Percentiles rank a stretch among this genome's conserved stretches.
Conservation (phyloP, 2,888 invertebrate genomes). For the Tachystola acroxantha region DNA sequence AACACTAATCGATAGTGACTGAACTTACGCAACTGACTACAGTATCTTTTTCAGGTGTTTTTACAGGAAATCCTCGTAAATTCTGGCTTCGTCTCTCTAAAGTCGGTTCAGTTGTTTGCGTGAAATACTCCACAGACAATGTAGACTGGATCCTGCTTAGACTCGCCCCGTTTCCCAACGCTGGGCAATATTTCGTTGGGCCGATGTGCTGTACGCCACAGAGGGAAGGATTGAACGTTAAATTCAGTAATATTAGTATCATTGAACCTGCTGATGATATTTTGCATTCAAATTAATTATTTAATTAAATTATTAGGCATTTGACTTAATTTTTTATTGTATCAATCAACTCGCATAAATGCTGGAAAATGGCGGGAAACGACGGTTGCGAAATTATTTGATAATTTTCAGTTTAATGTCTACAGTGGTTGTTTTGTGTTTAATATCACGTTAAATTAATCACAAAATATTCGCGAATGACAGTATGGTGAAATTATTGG, state of each 20-base stretch:
- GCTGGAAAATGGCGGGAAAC: too few species aligned
- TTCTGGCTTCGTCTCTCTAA: slow-evolving; percentile 54
- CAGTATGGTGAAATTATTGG: too few species aligned
- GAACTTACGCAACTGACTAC: too few species aligned
- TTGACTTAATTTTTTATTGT: too few species aligned
- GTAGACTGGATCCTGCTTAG: slow-evolving; percentile 43
- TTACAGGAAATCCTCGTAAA: slow-evolving; percentile 43
- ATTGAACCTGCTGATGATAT: slow-evolving; percentile 42
- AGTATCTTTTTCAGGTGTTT: slow-evolving; percentile 50
- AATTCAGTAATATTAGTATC: slow-evolving; percentile 39
- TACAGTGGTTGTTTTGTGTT: too few species aligned
- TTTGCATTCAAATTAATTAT: slow-evolving; percentile 48
- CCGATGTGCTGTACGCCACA: slow-evolving; percentile 53
- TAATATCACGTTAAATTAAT: too few species aligned
- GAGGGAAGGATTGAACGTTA: slow-evolving; percentile 39
- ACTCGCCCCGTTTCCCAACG: slow-evolving; percentile 36
- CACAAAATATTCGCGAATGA: not conserved
- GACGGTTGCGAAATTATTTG: too few species aligned
- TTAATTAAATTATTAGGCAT: too few species aligned
- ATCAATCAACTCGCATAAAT: too few species aligned
- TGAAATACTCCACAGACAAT: slow-evolving; percentile 55
- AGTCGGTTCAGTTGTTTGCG: slow-evolving; percentile 37
- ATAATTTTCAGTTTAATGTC: too few species aligned
- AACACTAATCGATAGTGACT: too few species aligned
- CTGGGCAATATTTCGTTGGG: slow-evolving; percentile 38